A percentile compares a stretch with the other conserved stretches of the same genome.
These are phyloP conservation scores for Bos javanicus DNA, from an alignment of 2,113 vertebrate genomes.

Conservation along the genomic window DNA sequence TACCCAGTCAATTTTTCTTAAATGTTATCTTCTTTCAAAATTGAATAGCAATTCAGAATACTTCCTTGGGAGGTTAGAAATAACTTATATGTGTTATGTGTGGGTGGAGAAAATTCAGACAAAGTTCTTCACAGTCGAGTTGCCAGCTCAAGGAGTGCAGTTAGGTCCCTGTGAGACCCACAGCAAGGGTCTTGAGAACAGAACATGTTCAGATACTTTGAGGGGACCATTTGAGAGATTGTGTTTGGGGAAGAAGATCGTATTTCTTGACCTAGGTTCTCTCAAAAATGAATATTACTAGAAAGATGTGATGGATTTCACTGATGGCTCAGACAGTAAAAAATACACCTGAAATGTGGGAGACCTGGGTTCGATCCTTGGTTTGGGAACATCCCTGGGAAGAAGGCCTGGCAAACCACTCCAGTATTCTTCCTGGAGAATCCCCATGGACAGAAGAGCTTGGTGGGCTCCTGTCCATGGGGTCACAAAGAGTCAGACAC, in stretches of 20 bases:
- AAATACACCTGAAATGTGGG: neutral
- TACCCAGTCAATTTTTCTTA: neutral
- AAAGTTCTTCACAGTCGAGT: neutral
- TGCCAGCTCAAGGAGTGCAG: accelerated
- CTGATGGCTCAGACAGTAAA: neutral
- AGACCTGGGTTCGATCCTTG: neutral
- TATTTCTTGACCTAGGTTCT: neutral
- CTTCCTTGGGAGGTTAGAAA: neutral
- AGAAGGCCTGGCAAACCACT: neutral
- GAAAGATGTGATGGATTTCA: neutral
- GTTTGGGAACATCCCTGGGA: neutral
- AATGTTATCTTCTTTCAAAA: neutral
- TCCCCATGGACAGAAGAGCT: neutral
- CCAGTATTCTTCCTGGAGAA: neutral
- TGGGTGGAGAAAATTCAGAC: neutral
- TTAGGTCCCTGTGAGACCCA: neutral
- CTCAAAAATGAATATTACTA: neutral
- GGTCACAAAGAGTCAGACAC: neutral
- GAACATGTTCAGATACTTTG: neutral
- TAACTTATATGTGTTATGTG: neutral
- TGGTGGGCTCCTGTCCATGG: neutral
- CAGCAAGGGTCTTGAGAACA: accelerated
- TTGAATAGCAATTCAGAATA: neutral
- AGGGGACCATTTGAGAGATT: neutral
- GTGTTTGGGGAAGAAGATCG: neutral